These are phyloP conservation scores for Conops quadrifasciatus DNA, from an alignment of 2,888 invertebrate species.

Conservation along the genomic window DNA sequence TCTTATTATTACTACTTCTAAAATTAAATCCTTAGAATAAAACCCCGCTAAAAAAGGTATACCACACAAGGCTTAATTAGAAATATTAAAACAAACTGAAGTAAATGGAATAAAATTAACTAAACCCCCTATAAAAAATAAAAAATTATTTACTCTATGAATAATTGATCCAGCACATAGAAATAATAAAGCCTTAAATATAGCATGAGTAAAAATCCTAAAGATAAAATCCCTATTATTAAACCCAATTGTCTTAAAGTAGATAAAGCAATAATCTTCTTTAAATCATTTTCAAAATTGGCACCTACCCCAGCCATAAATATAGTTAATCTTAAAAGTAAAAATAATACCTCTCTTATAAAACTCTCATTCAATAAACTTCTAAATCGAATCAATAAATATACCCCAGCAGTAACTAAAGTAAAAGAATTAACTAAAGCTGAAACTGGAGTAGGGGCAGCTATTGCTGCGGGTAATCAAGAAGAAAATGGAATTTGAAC, in stretches of 20 bases:
- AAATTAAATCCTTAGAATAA: conserved; percentile 74
- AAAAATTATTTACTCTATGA: conserved; percentile 71
- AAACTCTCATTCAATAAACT: conserved; percentile 64
- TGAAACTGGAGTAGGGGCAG: conserved; percentile 78
- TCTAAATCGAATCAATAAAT: conserved; percentile 78
- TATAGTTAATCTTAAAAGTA: conserved; percentile 70
- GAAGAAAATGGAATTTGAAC: conserved; percentile 84
- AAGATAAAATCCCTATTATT: conserved; percentile 73
- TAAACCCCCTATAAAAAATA: conserved; percentile 71
- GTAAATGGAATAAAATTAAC: too few relatives aligned
- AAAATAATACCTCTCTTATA: conserved; percentile 66
- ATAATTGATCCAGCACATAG: conserved; percentile 76
- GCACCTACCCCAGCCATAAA: conserved; percentile 71
- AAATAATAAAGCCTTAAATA: conserved; percentile 81
- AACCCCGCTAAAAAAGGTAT: conserved; percentile 73
- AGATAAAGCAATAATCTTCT: conserved; percentile 82
- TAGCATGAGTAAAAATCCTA: conserved; percentile 73
- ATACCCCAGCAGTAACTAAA: conserved; percentile 79
- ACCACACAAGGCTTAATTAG: conserved; percentile 72
- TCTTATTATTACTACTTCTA: too few relatives aligned
- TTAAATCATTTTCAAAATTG: conserved; percentile 75
- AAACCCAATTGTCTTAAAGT: conserved; percentile 79
- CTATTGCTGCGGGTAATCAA: conserved; percentile 79
- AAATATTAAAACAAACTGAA: too few relatives aligned
- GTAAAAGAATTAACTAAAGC: conserved; percentile 83